Evolutionary conservation across 1,140 invertebrate species (phyloP).

Genomic region (Drosophila nigrodunni): DNA sequence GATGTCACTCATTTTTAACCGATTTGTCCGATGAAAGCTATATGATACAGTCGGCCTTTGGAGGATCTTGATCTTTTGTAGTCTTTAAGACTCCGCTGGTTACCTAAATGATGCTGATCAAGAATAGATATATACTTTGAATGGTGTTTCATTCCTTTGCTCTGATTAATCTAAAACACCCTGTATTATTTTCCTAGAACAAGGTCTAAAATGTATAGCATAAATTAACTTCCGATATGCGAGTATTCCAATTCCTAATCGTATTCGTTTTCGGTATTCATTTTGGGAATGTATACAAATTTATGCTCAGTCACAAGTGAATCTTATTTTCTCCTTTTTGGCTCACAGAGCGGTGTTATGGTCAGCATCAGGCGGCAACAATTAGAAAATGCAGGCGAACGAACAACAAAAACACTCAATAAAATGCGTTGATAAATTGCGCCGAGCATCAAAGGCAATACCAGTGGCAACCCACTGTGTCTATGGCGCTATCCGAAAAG

Average conservation of each 20-base stretch:
- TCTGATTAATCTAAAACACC: too few relatives aligned
- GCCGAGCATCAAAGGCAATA: slow-evolving; percentile 72
- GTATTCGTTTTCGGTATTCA: slow-evolving; percentile 7
- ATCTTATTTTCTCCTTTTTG: not conserved
- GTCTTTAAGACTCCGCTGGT: too few relatives aligned
- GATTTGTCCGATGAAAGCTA: too few relatives aligned
- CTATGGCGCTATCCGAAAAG: slow-evolving; percentile 59
- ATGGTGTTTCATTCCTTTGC: too few relatives aligned
- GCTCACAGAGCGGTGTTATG: slow-evolving; percentile 62
- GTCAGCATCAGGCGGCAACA: slow-evolving; percentile 76
- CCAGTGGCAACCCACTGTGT: slow-evolving; percentile 74
- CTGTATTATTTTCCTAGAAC: too few relatives aligned
- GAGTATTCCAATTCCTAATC: not conserved
- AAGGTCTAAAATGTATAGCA: slow-evolving; percentile 26
- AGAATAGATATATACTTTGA: too few relatives aligned
- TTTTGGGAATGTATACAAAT: slow-evolving; percentile 57
- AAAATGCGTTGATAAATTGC: slow-evolving; percentile 82
- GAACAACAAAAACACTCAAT: slow-evolving; percentile 76
- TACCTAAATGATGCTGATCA: too few relatives aligned
- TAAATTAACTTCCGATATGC: slow-evolving; percentile 77
- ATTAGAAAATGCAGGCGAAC: slow-evolving; percentile 72
- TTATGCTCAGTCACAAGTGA: slow-evolving; percentile 59
- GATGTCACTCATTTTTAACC: too few relatives aligned
- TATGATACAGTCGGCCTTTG: too few relatives aligned
- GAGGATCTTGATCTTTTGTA: too few relatives aligned